phyloP scores from a whole-genome alignment of 2,113 vertebrate species.

The Bombycilla garrulus region DNA sequence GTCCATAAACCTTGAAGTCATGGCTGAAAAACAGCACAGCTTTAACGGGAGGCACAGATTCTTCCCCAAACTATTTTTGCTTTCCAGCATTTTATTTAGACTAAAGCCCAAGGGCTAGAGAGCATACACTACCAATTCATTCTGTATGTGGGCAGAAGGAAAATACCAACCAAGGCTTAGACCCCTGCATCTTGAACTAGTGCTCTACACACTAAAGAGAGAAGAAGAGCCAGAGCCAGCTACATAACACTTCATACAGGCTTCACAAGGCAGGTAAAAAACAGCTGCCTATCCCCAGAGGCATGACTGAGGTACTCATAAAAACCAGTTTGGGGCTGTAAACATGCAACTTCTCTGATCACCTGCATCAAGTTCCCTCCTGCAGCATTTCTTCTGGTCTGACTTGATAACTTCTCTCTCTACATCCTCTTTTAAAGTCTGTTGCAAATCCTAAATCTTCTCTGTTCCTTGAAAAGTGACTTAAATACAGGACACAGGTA shows the following conservation, averaged over 20 bases:
- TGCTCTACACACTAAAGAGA: neutral
- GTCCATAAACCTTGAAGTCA: neutral
- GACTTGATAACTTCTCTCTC: neutral
- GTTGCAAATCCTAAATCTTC: neutral
- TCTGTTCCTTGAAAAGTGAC: neutral
- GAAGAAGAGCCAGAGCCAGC: neutral
- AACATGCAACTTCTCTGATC: neutral
- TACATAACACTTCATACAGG: neutral
- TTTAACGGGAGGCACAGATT: neutral
- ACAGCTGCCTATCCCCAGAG: neutral
- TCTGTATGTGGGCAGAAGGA: neutral
- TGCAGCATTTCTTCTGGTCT: neutral
- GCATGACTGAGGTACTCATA: neutral
- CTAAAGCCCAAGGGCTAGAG: neutral
- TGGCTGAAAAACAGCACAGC: neutral
- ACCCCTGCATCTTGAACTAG: neutral
- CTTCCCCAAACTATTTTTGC: neutral
- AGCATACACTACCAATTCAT: neutral
- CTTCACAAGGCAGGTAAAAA: neutral
- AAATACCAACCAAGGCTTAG: neutral
- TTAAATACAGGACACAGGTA: neutral
- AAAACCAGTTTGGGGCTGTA: neutral
- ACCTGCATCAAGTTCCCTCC: accelerated
- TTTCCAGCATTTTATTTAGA: neutral
- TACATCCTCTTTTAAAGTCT: neutral